These are phyloP conservation scores for Tigriopus japonicus DNA, from an alignment of 1,140 invertebrate species.

Conservation along the genomic window DNA sequence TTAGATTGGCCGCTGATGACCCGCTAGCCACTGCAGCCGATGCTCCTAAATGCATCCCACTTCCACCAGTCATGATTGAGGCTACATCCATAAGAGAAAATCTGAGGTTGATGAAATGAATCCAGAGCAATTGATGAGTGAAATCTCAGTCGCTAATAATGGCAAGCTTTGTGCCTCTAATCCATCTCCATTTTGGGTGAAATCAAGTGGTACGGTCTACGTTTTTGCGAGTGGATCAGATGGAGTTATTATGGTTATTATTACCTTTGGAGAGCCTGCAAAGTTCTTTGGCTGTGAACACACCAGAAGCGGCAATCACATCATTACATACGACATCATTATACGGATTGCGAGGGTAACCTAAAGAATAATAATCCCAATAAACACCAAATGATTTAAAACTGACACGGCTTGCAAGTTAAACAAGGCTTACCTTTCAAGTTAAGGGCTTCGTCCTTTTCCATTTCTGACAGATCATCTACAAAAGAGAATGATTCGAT, in stretches of 20 bases:
- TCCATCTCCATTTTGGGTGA: too few species aligned
- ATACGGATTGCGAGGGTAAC: constrained; percentile 65
- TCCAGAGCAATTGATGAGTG: not conserved
- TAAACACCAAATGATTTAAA: too few species aligned
- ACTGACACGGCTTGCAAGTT: too few species aligned
- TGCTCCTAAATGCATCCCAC: not conserved
- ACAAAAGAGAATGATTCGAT: too few species aligned
- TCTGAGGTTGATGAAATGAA: not conserved
- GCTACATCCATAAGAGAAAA: not conserved
- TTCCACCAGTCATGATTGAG: constrained; percentile 9
- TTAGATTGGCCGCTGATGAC: not conserved
- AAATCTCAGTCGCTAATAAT: not conserved
- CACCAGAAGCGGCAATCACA: constrained; percentile 91
- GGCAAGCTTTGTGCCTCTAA: not conserved
- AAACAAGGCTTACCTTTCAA: too few species aligned
- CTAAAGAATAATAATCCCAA: too few species aligned
- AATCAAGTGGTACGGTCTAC: too few species aligned
- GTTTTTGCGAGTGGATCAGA: too few species aligned
- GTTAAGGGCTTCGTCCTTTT: too few species aligned
- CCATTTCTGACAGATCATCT: too few species aligned
- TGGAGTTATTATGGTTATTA: not conserved
- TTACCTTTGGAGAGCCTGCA: constrained; percentile 90
- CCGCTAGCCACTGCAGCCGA: not conserved
- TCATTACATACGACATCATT: constrained; percentile 94
- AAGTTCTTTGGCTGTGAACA: constrained; percentile 94